Conservation (phyloP, 2,797 vertebrate species). For the Gymnopithys bicolor region DNA sequence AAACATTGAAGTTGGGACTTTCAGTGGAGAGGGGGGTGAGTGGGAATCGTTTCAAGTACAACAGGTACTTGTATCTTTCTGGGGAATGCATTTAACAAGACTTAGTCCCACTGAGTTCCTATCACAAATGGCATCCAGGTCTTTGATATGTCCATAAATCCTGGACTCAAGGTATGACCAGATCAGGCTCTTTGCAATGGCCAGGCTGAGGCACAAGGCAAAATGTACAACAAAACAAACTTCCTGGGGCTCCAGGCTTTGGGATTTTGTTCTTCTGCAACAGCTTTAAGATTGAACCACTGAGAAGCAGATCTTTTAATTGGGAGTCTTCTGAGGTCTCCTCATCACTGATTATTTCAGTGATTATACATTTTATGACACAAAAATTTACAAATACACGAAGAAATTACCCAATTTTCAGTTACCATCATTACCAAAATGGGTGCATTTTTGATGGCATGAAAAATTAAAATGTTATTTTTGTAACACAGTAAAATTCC, state of each 20-base stretch:
- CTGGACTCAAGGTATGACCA: not conserved
- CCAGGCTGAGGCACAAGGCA: not conserved
- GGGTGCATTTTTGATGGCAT: not conserved
- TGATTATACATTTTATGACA: fast-evolving
- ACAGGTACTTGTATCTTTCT: not conserved
- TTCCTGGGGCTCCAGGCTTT: fast-evolving
- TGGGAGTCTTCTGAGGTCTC: not conserved
- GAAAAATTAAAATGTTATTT: not conserved
- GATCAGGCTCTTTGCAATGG: not conserved
- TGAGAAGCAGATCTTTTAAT: not conserved
- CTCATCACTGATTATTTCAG: not conserved
- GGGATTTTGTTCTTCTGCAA: not conserved
- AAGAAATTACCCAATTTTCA: not conserved
- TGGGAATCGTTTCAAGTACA: not conserved
- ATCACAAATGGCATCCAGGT: not conserved
- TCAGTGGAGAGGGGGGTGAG: not conserved
- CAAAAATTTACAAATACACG: not conserved
- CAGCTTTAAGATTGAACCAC: not conserved
- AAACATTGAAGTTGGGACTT: conserved; percentile 5
- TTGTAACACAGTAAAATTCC: not conserved
- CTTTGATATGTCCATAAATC: not conserved
- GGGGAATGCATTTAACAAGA: not conserved
- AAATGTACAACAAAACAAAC: not conserved
- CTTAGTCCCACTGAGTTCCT: not conserved
- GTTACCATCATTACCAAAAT: not conserved